Base-by-base conservation (phyloP, 2,888 invertebrate species). In the Ornithoptera priamus region DNA sequence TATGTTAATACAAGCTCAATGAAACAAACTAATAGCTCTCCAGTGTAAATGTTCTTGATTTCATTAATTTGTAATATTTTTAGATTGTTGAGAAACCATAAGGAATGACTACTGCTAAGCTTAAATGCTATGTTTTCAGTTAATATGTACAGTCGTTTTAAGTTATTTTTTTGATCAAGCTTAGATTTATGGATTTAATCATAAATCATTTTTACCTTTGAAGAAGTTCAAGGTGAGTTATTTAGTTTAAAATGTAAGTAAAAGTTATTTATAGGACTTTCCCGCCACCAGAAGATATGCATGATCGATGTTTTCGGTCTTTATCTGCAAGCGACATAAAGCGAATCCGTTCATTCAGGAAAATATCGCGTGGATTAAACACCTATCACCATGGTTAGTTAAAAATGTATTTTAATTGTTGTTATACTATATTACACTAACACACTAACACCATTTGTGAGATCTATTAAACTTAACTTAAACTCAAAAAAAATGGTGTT, bases 271-370 rank as follows among this genome's bases (percentile, higher is more conserved):
- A 17, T 57, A 64, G 62, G 30, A 22, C 61, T 53, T 56, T 20
- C 1, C 61, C 56, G 18, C 56, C 42, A 22, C 15, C 62, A 12
- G 61, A 62, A 36, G 39, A 59, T 8, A 18, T 17, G 6, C 20
- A 20, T n/a, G 66, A 66, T 7, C 50, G 60, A 36, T 30, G 53
- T 63, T 30, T 12, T 15, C 64, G 64, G 6, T 30, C 39, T 22
- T 61, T 39, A 39, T 61, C 53, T n/a, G 62, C 67, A n/a, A 62
- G 75, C 5, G 79, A 84, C 59, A 73, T 84, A 18, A 78, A 79
- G 63, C 80, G 80, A 59, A 76, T 85, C 24, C 72, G 84, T n/a
- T 81, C 83, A 6, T 77, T 85, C 74, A 81, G 81, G 72, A 81
- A 77, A 18, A 70, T 84, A 56, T 77, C 79, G 1, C 77, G 80